Conservation (phyloP, 2,113 vertebrate species). For the Balaenoptera acutorostrata region DNA sequence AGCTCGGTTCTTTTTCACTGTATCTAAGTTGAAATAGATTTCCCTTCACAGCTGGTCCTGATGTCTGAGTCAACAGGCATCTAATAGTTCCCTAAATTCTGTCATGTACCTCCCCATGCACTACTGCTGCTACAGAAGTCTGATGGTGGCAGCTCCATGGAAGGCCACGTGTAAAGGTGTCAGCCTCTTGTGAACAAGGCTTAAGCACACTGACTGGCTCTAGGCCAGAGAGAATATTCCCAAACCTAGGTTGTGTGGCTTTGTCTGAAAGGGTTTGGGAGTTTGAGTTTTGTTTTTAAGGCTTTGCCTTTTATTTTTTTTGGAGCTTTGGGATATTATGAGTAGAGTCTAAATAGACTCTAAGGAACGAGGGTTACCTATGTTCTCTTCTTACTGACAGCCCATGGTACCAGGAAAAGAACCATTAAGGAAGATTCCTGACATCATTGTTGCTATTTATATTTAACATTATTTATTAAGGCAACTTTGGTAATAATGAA, state of each 20-base stretch:
- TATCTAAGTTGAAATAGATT: background rate
- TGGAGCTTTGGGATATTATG: background rate
- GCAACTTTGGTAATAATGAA: conserved; percentile 35
- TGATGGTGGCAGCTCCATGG: background rate
- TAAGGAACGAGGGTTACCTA: background rate
- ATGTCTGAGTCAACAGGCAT: conserved; percentile 33
- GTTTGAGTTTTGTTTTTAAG: background rate
- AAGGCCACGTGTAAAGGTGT: background rate
- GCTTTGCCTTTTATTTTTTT: background rate
- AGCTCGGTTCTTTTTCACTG: background rate
- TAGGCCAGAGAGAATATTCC: background rate
- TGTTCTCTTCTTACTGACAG: background rate
- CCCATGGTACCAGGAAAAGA: background rate
- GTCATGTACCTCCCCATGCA: background rate
- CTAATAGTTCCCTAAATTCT: background rate
- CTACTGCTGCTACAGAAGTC: background rate
- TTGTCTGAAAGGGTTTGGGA: background rate
- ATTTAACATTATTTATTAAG: conserved; percentile 31
- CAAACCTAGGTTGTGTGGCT: background rate
- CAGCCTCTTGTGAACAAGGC: background rate
- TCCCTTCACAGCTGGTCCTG: conserved; percentile 38
- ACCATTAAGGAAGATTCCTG: background rate
- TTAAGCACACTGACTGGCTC: background rate
- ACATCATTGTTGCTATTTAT: conserved; percentile 18
- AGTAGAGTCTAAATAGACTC: background rate